phyloP scores from a whole-genome alignment of 2,888 invertebrate species.

The Alviniconcha strummeri region DNA sequence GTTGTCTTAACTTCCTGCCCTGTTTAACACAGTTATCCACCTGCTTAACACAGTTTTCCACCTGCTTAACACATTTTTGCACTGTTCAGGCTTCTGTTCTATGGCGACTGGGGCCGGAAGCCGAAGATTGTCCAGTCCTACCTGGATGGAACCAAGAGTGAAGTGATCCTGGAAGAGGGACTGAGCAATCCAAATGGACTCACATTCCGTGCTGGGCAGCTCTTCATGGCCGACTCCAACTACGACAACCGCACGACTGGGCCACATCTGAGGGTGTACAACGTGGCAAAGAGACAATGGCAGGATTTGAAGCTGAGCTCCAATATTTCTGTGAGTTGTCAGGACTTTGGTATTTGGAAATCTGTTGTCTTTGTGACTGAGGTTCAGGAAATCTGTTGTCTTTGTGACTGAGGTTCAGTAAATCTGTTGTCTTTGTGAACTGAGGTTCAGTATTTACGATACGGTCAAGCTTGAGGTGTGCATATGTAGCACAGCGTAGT shows the following conservation, averaged over 20 bases:
- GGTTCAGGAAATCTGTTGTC: not conserved
- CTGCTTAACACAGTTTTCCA: too few relatives aligned
- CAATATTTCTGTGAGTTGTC: constrained; percentile 45
- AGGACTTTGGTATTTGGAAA: not conserved
- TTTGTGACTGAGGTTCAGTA: not conserved
- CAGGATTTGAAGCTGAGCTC: constrained; percentile 44
- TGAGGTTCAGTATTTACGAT: too few relatives aligned
- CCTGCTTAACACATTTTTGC: too few relatives aligned
- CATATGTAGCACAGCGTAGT: too few relatives aligned
- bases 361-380: not conserved
- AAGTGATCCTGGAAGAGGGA: constrained; percentile 44
- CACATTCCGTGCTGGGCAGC: constrained; percentile 45
- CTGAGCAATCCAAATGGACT: constrained; percentile 62
- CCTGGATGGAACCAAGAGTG: constrained; percentile 57
- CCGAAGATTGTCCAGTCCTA: constrained; percentile 54
- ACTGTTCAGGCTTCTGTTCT: constrained; percentile 58
- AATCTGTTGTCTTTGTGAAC: not conserved
- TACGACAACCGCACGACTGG: constrained; percentile 47
- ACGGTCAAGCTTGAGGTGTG: too few relatives aligned
- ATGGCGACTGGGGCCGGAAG: constrained; percentile 59
- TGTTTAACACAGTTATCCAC: too few relatives aligned
- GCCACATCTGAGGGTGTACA: constrained; percentile 43
- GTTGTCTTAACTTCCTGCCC: too few relatives aligned
- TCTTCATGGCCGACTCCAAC: constrained; percentile 61
- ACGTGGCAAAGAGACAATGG: constrained; percentile 44